Evolutionary conservation across 64 coral and sea anemone genomes (phyloP), one percentile per base, ranked within the genome.

Genomic region (Pocillopora damicornis): DNA sequence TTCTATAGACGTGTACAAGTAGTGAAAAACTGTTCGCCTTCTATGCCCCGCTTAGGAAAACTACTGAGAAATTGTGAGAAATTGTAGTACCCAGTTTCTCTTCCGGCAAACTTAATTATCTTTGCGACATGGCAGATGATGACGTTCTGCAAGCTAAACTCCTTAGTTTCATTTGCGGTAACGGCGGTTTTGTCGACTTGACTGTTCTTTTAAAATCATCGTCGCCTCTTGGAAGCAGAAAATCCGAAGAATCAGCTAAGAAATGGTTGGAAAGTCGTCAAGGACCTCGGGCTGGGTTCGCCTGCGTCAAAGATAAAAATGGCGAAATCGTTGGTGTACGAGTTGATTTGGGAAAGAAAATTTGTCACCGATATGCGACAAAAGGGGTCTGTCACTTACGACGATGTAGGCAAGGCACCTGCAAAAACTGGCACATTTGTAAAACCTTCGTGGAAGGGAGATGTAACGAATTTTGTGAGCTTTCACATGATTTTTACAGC

Each of bases 341-440:
- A 78, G 62, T 64, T 35, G 26, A 64, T 79, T n/a, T 91, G 36
- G 73, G 36, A 76, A 81, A 75, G 61, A 86, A 85, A 34, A 38
- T 91, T 17, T 91, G 90, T 37, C 16, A 18, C 20, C 63, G 78
- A 23, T 91, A 91, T 73, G 82, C 65, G 0, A 35, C n/a, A 13
- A 83, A 86, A 86, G 90, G 90, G 22, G 34, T 56, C 4, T 91
- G 90, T 86, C 38, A 6, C 42, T 45, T 45, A 2, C 42, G 42
- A 45, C 2, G 30, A 69, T 36, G 73, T 8, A 62, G 17, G 12
- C 1, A 25, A 2, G 65, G 75, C n/a, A 68, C 42, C 10, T 91
- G 90, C 36, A 35, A 79, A 35, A 35, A 87, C 75, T 91, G 82
- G 37, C 90, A 91, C 76, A 63, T 91, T 30, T 91, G 90, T 62